Evolutionary conservation across 37 sponge, comb jelly and placozoan species (phyloP), one percentile per base, ranked within the genome.

Genomic region (Amphimedon queenslandica): DNA sequence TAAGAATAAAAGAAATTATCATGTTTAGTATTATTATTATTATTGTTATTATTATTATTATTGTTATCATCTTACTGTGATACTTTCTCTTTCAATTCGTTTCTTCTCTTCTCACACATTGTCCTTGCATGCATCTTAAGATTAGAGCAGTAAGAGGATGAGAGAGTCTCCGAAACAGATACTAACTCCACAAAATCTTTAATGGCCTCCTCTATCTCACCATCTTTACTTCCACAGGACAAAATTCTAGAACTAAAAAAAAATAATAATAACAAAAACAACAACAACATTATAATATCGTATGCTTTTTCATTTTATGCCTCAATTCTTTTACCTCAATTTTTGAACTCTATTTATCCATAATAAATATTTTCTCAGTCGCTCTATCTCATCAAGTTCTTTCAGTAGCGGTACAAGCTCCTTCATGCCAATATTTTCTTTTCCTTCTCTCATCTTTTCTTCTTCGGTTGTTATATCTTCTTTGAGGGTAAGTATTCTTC

Each of bases 341-440:
- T 55, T 28, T 23, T 33, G 53, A 11, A 77, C 39, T 28, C 42
- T 71, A 43, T 25, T 70, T 58, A 84, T 10, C 84, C 84, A 84
- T 27, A 21, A 11, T 8, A 84, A 58, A 66, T 84, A 84, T 18
- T 37, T 32, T 36, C 40, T 38, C 16, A 77, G 58, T 38, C 58
- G 72, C 66, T 76, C 63, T 27, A 72, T 21, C 42, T 78, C 69
- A 40, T 42, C 37, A 31, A 72, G 37, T 41, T 73, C 73, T n/a
- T n/a, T n/a, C n/a, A n/a, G n/a, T n/a, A n/a, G n/a, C n/a, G n/a
- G n/a, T n/a, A n/a, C n/a, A n/a, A n/a, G n/a, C n/a, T n/a, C n/a
- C n/a, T n/a, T n/a, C n/a, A n/a, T n/a, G n/a, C n/a, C n/a, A n/a
- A n/a, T n/a, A n/a, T 31, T 21, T 29, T 20, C 37, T 55, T 21